These are phyloP conservation scores for Heliconius aoede DNA, from an alignment of 2,888 invertebrate species.

Conservation along the genomic window DNA sequence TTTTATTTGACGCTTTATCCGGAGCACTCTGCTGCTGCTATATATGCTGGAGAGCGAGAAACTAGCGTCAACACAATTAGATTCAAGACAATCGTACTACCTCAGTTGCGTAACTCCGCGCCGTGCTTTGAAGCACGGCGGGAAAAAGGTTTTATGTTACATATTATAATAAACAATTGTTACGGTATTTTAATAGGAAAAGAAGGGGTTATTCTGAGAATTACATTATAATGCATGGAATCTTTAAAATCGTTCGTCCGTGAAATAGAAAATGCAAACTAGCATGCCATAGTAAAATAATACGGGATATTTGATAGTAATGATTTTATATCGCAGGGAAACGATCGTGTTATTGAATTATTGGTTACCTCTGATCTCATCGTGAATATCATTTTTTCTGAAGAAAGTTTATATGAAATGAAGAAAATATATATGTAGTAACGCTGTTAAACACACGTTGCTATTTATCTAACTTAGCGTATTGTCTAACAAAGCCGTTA, in stretches of 20 bases:
- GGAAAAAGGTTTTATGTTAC: background rate
- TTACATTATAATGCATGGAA: constrained; percentile 32
- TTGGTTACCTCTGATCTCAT: background rate
- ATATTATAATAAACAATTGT: background rate
- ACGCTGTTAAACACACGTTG: too few species aligned
- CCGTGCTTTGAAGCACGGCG: too few species aligned
- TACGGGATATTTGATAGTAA: background rate
- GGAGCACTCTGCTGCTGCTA: too few species aligned
- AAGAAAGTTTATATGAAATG: background rate
- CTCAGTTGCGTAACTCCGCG: too few species aligned
- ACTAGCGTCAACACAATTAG: too few species aligned
- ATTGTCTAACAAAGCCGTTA: background rate
- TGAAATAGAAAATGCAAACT: constrained; percentile 36
- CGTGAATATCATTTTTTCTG: background rate
- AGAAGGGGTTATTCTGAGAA: constrained; percentile 1
- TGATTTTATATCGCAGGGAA: background rate
- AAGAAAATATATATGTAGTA: background rate
- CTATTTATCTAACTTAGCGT: too few species aligned
- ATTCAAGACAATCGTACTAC: too few species aligned
- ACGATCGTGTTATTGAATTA: background rate
- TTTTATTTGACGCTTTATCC: too few species aligned
- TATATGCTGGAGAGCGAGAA: too few species aligned
- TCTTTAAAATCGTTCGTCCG: constrained; percentile 32
- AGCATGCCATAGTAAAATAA: constrained; percentile 26
- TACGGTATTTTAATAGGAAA: constrained; percentile 5